phyloP scores from a whole-genome alignment of 2,888 invertebrate species.

The Chydorus sphaericus region DNA sequence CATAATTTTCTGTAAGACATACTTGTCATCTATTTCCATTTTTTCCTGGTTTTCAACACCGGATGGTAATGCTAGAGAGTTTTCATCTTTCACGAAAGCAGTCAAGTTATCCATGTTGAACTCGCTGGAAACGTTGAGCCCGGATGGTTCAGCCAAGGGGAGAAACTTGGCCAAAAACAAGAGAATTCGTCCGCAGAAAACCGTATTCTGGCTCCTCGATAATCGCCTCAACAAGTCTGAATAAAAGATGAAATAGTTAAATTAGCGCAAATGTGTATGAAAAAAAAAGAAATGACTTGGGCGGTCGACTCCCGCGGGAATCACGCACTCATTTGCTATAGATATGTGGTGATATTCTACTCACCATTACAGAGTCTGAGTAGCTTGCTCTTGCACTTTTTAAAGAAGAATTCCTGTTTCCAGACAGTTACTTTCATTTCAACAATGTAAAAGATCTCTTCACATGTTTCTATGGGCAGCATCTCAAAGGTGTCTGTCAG shows the following conservation, averaged over 20 bases:
- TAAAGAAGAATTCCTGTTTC: constrained; percentile 84
- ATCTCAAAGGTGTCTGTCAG: constrained; percentile 82
- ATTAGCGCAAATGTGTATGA: no score
- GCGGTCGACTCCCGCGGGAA: no score
- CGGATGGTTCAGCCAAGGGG: constrained; percentile 90
- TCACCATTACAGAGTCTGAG: constrained; percentile 82
- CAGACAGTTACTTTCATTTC: constrained; percentile 76
- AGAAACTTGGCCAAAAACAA: constrained; percentile 92
- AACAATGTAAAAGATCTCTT: constrained; percentile 73
- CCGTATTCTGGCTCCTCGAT: constrained; percentile 90
- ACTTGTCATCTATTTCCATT: constrained; percentile 21
- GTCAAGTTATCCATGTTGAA: constrained; percentile 94
- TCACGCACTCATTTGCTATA: no score
- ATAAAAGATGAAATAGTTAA: constrained; percentile 15
- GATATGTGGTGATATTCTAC: no score
- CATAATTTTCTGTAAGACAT: no score
- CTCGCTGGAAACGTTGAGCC: constrained; percentile 93
- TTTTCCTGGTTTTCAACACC: constrained; percentile 32
- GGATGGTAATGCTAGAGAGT: constrained; percentile 21
- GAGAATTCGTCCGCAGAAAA: constrained; percentile 92
- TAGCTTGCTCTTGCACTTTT: constrained; percentile 83
- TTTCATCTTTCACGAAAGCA: constrained; percentile 51
- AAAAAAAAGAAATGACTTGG: no score
- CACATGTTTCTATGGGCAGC: constrained; percentile 69
- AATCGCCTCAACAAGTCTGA: constrained; percentile 70